phyloP scores from a whole-genome alignment of 2,797 vertebrate genomes.

The Eospalax fontanierii region DNA sequence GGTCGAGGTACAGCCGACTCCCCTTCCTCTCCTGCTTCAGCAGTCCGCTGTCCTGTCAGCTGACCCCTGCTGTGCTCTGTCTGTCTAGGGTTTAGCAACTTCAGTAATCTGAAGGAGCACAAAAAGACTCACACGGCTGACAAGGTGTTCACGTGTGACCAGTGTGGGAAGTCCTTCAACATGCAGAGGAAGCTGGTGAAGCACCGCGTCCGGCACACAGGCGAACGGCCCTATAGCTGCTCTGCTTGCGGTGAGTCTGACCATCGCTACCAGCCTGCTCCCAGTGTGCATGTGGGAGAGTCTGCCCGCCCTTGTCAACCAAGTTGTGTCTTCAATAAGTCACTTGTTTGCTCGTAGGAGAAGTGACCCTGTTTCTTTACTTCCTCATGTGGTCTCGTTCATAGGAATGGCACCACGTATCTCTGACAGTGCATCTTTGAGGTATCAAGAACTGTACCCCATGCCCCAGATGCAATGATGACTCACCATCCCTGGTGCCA shows the following conservation, averaged over 20 bases:
- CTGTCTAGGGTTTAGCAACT: conserved; percentile 96
- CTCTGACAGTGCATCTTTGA: not conserved
- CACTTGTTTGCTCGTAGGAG: not conserved
- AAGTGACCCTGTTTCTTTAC: not conserved
- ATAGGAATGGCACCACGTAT: not conserved
- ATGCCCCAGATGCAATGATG: too few species aligned
- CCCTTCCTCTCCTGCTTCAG: not conserved
- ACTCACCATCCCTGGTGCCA: not conserved
- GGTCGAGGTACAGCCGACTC: conserved; percentile 93
- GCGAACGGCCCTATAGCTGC: conserved; percentile 96
- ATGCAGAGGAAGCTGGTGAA: conserved; percentile 97
- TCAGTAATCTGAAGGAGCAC: conserved; percentile 99
- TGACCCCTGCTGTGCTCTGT: not conserved
- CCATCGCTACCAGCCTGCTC: not conserved
- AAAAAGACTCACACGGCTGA: conserved; percentile 97
- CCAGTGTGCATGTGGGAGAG: not conserved
- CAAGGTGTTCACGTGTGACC: conserved; percentile 97
- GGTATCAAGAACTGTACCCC: not conserved
- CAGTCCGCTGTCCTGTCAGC: not conserved
- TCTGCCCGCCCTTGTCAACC: not conserved
- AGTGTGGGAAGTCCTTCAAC: conserved; percentile 98
- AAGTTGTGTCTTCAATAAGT: not conserved
- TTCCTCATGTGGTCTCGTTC: too few species aligned
- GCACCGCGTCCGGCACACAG: conserved; percentile 95
- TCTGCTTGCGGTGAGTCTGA: conserved; percentile 94